Evolutionary conservation across 2,113 vertebrate genomes (phyloP).

Genomic region (Henicopernis longicauda): DNA sequence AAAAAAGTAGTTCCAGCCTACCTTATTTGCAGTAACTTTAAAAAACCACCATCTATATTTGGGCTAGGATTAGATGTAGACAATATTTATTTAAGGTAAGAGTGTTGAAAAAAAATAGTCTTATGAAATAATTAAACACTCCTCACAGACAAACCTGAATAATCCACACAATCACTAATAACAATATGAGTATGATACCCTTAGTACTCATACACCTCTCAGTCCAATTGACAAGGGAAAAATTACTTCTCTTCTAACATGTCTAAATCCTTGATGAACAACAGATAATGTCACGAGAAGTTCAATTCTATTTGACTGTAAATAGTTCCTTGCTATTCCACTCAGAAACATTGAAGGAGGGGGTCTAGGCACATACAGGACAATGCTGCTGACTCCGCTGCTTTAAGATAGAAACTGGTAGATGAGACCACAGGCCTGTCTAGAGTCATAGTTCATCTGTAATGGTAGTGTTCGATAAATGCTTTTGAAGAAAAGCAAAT

Average conservation of each 20-base stretch:
- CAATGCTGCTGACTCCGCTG: neutral
- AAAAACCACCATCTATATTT: neutral
- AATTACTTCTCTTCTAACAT: neutral
- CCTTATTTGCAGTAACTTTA: neutral
- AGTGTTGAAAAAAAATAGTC: fast-evolving
- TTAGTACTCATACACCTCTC: neutral
- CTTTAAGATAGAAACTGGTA: neutral
- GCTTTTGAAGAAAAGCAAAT: neutral
- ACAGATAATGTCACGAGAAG: neutral
- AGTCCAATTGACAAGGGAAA: neutral
- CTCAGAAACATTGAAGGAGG: neutral
- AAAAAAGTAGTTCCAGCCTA: neutral
- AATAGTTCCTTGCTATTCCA: neutral
- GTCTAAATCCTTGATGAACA: neutral
- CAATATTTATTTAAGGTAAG: neutral
- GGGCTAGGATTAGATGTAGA: neutral
- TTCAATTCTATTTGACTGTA: neutral
- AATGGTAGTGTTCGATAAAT: neutral
- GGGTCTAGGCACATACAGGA: fast-evolving
- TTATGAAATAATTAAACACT: neutral
- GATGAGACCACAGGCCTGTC: neutral
- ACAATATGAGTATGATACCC: neutral
- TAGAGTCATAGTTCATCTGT: neutral
- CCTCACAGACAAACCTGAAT: neutral
- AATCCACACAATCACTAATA: neutral